Evolutionary conservation across 2,797 vertebrate genomes (phyloP), one percentile per base, ranked within the genome.

Genomic region (Enteromius paludinosus): DNA sequence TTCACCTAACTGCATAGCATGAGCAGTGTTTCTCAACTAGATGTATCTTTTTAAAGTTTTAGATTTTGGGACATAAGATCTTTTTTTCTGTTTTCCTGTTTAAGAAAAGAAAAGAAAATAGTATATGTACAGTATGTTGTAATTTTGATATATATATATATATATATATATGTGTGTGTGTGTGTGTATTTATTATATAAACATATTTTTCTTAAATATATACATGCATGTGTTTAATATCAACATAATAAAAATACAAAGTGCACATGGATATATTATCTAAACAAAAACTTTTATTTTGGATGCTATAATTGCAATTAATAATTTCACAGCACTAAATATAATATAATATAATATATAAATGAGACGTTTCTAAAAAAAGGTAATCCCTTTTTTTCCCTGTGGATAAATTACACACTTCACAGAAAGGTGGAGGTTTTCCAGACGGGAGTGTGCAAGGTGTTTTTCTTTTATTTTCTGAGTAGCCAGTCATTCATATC

Each of bases 401-500:
- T 59, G 35, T 15, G 33, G 70, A 43, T 73, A 68, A 64, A 54
- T 17, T 14, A 70, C 49, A 69, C 49, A 28, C 38, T 68, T 20
- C 5, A 14, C 7, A 5, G 20, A 66, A 62, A 30, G 38, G 28
- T 66, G 12, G 47, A 23, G 61, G 75, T 11, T 47, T 49, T 81
- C 79, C 54, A 81, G 41, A 49, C 3, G 7, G 52, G 56, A 56
- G 64, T 20, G 47, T 35, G 59, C 54, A 52, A 72, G 82, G 30
- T 62, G 64, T 61, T 71, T 69, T 59, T 45, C 18, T 80, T 80
- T 41, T 28, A 20, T 80, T 59, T 59, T 30, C 33, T 33, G 54
- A 79, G 56, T 17, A 66, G 23, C 33, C 49, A n/a, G 25, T 75
- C 54, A 71, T 81, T 81, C 72, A 83, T 73, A 84, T 87, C 35